These are phyloP conservation scores for Cantharis rustica DNA, from an alignment of 2,888 invertebrate genomes.

Conservation along the genomic window DNA sequence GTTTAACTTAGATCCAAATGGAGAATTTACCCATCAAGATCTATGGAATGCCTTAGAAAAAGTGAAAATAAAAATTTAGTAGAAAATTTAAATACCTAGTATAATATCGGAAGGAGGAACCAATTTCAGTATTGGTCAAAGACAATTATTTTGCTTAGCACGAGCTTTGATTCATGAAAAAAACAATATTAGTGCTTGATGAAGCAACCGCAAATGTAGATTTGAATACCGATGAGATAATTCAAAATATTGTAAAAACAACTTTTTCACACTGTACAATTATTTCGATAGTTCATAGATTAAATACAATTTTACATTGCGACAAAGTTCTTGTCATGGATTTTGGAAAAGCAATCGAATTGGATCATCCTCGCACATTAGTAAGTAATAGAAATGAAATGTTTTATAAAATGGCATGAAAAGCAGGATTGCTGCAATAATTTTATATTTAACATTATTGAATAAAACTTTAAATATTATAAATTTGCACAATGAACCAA, in stretches of 20 bases:
- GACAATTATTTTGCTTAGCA: constrained; percentile 71
- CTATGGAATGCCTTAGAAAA: constrained; percentile 84
- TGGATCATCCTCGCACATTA: constrained; percentile 72
- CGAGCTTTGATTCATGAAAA: constrained; percentile 61
- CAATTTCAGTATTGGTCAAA: constrained; percentile 55
- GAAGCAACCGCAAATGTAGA: constrained; percentile 84
- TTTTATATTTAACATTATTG: not conserved
- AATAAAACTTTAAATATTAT: no score
- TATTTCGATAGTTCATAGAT: constrained; percentile 79
- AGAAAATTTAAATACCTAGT: constrained; percentile 67
- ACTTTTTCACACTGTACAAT: constrained; percentile 78
- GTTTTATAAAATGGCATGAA: constrained; percentile 69
- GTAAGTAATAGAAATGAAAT: constrained; percentile 63
- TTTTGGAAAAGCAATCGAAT: constrained; percentile 73
- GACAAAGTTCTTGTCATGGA: constrained; percentile 79
- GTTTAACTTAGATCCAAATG: constrained; percentile 86
- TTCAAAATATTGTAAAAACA: constrained; percentile 72
- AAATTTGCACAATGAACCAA: no score
- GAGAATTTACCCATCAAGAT: constrained; percentile 73
- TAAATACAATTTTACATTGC: constrained; percentile 83
- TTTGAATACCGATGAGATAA: constrained; percentile 72
- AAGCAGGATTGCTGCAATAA: constrained; percentile 54
- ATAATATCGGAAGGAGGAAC: constrained; percentile 70
- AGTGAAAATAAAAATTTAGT: constrained; percentile 73
- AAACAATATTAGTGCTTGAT: constrained; percentile 52